phyloP scores from a whole-genome alignment of 1,140 invertebrate species.

The Zaprionus lachaisei region DNA sequence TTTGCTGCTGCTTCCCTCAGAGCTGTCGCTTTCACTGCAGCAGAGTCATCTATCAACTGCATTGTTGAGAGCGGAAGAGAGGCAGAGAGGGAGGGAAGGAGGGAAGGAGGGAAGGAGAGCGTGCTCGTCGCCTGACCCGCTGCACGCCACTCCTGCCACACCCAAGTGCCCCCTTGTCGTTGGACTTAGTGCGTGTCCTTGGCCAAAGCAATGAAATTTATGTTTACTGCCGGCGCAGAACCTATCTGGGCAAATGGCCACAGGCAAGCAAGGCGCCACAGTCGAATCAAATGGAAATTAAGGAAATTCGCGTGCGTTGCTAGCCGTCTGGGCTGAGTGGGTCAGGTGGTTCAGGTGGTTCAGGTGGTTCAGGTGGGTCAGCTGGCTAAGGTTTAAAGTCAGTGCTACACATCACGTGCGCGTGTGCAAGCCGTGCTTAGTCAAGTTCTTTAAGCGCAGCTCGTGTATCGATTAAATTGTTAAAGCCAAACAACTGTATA shows the following conservation, averaged over 20 bases:
- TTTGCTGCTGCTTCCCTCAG: not conserved
- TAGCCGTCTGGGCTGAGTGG: not conserved
- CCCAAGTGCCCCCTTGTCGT: no score
- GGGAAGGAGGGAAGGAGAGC: not conserved
- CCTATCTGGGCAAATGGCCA: slow-evolving; percentile 65
- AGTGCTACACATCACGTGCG: slow-evolving; percentile 34
- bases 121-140: not conserved
- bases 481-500: slow-evolving; percentile 56
- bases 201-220: slow-evolving; percentile 61
- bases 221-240: slow-evolving; percentile 67
- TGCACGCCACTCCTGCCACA: not conserved
- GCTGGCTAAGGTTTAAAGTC: not conserved
- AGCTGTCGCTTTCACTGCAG: slow-evolving; percentile 66
- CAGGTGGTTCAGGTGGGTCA: not conserved
- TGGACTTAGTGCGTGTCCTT: slow-evolving; percentile 56
- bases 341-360: not conserved
- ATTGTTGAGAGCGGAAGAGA: not conserved
- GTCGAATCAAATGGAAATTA: slow-evolving; percentile 79
- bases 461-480: slow-evolving; percentile 70
- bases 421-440: slow-evolving; percentile 33
- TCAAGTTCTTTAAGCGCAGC: slow-evolving; percentile 24
- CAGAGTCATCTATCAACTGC: slow-evolving; percentile 60
- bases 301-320: slow-evolving; percentile 67
- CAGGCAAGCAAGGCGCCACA: slow-evolving; percentile 21
- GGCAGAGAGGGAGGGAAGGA: not conserved